These are phyloP conservation scores for Fabriciana adippe DNA, from an alignment of 2,888 invertebrate genomes.

Conservation along the genomic window DNA sequence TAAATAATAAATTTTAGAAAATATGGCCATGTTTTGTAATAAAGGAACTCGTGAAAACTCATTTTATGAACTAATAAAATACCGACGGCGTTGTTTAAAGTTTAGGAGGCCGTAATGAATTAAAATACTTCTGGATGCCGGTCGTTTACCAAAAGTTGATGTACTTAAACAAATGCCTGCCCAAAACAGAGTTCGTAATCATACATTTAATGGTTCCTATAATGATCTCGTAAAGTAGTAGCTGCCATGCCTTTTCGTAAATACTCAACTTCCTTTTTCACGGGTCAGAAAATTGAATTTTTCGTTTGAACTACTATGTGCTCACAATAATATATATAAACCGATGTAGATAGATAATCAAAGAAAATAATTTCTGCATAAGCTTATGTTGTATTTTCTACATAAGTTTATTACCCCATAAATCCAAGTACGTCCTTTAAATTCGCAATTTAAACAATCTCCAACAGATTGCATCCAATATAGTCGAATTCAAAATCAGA, in stretches of 20 bases:
- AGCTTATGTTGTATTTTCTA: too few species aligned
- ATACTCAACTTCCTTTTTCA: conserved; percentile 63
- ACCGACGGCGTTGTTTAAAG: conserved; percentile 59
- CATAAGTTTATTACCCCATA: too few species aligned
- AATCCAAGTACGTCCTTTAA: too few species aligned
- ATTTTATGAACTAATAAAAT: conserved; percentile 67
- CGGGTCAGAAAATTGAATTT: conserved; percentile 35
- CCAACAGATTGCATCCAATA: too few species aligned
- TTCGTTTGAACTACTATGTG: background rate
- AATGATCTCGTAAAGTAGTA: conserved; percentile 77
- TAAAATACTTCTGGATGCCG: conserved; percentile 63
- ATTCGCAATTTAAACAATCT: too few species aligned
- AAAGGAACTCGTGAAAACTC: conserved; percentile 51
- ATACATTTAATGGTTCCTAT: conserved; percentile 76
- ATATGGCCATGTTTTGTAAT: conserved; percentile 42
- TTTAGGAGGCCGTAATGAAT: conserved; percentile 62
- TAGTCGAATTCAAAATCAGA: too few species aligned
- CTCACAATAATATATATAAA: too few species aligned
- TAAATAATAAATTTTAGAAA: conserved; percentile 17
- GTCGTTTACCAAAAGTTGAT: conserved; percentile 75
- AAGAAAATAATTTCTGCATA: too few species aligned
- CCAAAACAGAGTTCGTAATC: conserved; percentile 63
- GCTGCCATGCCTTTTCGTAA: conserved; percentile 71
- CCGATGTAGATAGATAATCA: too few species aligned
- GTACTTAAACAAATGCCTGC: conserved; percentile 74